Evolutionary conservation across 2,797 vertebrate genomes (phyloP).

Genomic region (Acestrorhynchus altus): DNA sequence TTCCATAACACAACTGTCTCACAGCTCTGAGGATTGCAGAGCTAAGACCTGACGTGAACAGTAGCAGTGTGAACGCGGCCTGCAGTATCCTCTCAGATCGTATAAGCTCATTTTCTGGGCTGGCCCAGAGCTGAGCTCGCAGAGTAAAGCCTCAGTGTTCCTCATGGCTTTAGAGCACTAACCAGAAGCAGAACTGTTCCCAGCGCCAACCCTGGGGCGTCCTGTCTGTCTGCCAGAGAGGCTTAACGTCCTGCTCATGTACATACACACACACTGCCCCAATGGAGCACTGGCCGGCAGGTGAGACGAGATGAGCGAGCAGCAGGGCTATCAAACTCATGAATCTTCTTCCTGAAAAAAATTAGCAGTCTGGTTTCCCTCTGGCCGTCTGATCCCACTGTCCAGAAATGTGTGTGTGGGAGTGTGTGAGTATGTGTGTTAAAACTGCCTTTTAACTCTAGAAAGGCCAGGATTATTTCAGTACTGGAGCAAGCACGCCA

Average conservation of each 20-base stretch:
- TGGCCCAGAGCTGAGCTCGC: constrained; percentile 15
- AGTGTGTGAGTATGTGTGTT: no score
- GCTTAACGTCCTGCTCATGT: constrained; percentile 60
- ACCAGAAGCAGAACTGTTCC: constrained; percentile 88
- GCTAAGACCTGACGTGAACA: constrained; percentile 19
- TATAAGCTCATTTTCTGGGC: constrained; percentile 37
- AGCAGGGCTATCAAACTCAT: constrained; percentile 67
- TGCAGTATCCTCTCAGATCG: constrained; percentile 10
- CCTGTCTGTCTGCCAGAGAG: constrained; percentile 81
- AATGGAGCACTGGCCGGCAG: constrained; percentile 68
- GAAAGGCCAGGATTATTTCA: no score
- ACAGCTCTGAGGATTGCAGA: background rate
- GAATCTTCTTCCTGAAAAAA: constrained; percentile 66
- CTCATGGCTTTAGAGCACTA: constrained; percentile 73
- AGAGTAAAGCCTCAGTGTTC: constrained; percentile 60
- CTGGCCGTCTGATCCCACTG: constrained; percentile 41
- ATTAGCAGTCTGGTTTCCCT: constrained; percentile 52
- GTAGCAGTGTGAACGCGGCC: constrained; percentile 13
- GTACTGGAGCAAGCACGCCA: no score
- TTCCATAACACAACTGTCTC: background rate
- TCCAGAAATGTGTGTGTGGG: background rate
- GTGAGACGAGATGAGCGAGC: constrained; percentile 77
- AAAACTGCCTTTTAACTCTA: no score
- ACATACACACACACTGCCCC: constrained; percentile 64
- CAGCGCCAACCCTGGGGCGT: constrained; percentile 75